Base-by-base conservation (phyloP, 2,888 invertebrate genomes). In the Patella pellucida region DNA sequence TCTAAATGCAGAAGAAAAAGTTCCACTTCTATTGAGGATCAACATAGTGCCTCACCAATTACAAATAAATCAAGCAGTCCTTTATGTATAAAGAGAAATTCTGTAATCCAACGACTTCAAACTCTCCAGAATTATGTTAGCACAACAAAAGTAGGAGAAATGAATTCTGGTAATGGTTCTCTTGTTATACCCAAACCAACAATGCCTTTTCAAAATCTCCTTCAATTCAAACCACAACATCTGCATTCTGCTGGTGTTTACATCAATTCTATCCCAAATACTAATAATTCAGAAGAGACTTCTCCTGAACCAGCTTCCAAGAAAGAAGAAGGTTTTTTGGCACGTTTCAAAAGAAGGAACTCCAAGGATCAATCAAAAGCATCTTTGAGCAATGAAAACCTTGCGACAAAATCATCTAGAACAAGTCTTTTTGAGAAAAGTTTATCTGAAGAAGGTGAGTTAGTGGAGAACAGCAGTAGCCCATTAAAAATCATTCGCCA, bases 381-480 rank as follows among this genome's bases (percentile, higher is more conserved):
- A 27, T 83, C 84, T 72, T 86, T 85, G 71, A 85, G 85, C 78
- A 85, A 85, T 72, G 88, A 88, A 75, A 87, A 86, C 78, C 76
- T 86, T 52, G 75, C 68, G 27, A 68, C 52, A 50, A 56, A n/a
- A 11, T 76, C 78, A 16, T 78, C 76, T 69, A 75, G 77, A 19
- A 73, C 78, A n/a, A 79, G 78, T 72, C 74, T 78, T 52, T 79
- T 80, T 52, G 81, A 81, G 56, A 75, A 79, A 14, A 78, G 82
- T 69, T 74, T 78, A 68, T 83, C 79, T 68, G 81, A 81, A 56
- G 78, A 82, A 56, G 78, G 78, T n/a, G 73, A 76, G 56, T 67
- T 74, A 5, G 76, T 78, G 14, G 78, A 79, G 41, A 77, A 76
- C 52, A 51, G 67, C n/a, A 74, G 68, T 51, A 67, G 54, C 15